phyloP scores from a whole-genome alignment of 2,888 invertebrate genomes.

The Habroteleia sp. region DNA sequence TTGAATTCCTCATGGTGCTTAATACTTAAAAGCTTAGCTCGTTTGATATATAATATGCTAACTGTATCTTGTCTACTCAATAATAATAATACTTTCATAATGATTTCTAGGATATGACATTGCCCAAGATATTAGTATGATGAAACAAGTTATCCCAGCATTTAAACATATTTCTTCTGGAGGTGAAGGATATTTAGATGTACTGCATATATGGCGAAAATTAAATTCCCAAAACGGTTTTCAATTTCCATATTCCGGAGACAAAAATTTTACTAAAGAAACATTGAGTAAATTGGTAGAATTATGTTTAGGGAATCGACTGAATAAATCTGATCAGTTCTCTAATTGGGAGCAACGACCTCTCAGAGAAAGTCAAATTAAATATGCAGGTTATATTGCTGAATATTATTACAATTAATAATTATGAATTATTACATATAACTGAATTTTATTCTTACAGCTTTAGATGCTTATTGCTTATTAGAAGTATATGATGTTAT shows the following conservation, averaged over 20 bases:
- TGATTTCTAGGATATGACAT: constrained; percentile 83
- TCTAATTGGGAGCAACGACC: constrained; percentile 95
- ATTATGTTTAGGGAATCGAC: constrained; percentile 87
- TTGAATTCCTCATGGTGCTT: no score
- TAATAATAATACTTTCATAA: no score
- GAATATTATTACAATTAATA: no score
- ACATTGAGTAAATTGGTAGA: constrained; percentile 89
- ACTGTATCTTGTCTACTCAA: no score
- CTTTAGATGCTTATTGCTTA: constrained; percentile 93
- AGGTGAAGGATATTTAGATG: constrained; percentile 83
- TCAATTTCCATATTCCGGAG: constrained; percentile 83
- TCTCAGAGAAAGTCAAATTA: constrained; percentile 88
- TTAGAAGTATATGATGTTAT: constrained; percentile 89
- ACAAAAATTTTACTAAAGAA: constrained; percentile 83
- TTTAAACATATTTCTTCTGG: constrained; percentile 81
- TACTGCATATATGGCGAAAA: constrained; percentile 84
- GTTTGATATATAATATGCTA: no score
- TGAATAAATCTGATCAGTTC: constrained; percentile 94
- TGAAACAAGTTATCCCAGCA: constrained; percentile 83
- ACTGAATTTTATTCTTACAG: no score
- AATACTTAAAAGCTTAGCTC: no score
- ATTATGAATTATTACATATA: no score
- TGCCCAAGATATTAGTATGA: constrained; percentile 84
- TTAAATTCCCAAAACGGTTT: constrained; percentile 82
- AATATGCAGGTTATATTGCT: constrained; percentile 88